phyloP scores from a whole-genome alignment of 2,888 invertebrate species.

The Sclerodermus sp. region DNA sequence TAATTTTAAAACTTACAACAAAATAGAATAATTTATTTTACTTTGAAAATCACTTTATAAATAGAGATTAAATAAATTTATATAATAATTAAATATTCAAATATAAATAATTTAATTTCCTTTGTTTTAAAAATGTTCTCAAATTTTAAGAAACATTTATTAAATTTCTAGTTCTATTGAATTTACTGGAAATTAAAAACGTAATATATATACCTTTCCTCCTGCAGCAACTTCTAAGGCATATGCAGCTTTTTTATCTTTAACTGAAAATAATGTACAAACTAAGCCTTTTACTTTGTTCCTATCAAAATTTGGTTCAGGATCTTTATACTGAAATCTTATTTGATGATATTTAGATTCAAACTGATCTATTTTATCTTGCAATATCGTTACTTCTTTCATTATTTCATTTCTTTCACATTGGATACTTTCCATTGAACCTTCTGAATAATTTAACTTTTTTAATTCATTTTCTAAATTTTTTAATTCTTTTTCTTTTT shows the following conservation, averaged over 20 bases:
- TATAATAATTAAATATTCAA: no score
- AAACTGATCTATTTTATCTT: slow-evolving; percentile 64
- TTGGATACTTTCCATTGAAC: slow-evolving; percentile 62
- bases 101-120: no score
- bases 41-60: no score
- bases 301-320: slow-evolving; percentile 72
- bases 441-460: slow-evolving; percentile 66
- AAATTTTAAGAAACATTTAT: slow-evolving; percentile 3
- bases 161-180: neutral
- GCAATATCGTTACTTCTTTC: slow-evolving; percentile 62
- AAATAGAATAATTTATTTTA: no score
- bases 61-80: no score
- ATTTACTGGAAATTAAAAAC: neutral
- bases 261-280: slow-evolving; percentile 75
- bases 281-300: slow-evolving; percentile 75
- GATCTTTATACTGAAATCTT: slow-evolving; percentile 76
- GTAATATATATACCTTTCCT: slow-evolving; percentile 73
- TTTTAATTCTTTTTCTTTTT: slow-evolving; percentile 63
- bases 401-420: slow-evolving; percentile 60
- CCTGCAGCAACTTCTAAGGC: slow-evolving; percentile 88
- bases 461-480: slow-evolving; percentile 62
- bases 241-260: slow-evolving; percentile 69
- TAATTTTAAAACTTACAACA: no score
- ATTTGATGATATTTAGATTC: slow-evolving; percentile 63
- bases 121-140: no score